Evolutionary conservation across 2,888 invertebrate genomes (phyloP).

Genomic region (Clitarchus hookeri): DNA sequence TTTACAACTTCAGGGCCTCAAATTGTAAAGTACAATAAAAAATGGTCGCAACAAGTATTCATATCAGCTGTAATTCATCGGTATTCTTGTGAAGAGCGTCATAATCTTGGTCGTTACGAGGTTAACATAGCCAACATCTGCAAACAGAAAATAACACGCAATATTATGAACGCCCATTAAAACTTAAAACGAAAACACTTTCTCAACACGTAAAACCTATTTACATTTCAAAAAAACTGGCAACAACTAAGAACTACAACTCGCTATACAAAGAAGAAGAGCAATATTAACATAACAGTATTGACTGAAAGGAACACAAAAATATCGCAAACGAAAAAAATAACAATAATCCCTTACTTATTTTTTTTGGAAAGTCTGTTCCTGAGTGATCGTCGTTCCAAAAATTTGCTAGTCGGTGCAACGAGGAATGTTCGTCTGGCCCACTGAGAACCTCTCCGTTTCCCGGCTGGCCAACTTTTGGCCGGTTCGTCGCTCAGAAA

Average conservation of each 20-base stretch:
- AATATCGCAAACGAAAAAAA: not conserved
- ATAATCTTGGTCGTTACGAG: not conserved
- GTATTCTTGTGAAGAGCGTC: not conserved
- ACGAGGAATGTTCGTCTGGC: constrained; percentile 39
- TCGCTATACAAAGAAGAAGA: too few relatives aligned
- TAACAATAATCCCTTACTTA: constrained; percentile 24
- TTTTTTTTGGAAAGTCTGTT: constrained; percentile 35
- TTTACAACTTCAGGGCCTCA: constrained; percentile 40
- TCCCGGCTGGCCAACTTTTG: constrained; percentile 40
- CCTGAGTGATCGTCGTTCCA: constrained; percentile 40
- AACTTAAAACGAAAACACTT: not conserved
- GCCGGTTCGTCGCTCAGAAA: constrained; percentile 41
- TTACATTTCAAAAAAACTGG: too few relatives aligned
- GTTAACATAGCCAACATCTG: constrained; percentile 3
- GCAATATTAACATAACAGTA: too few relatives aligned
- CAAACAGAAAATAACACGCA: not conserved
- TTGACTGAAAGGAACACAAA: too few relatives aligned
- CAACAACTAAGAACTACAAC: too few relatives aligned
- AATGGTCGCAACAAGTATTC: not conserved
- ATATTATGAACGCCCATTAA: too few relatives aligned
- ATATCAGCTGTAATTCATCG: not conserved
- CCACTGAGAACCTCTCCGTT: constrained; percentile 37
- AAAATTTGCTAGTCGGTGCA: constrained; percentile 39
- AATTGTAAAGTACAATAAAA: constrained; percentile 35
- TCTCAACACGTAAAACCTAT: too few relatives aligned